Evolutionary conservation across 1,140 invertebrate genomes (phyloP), one percentile per base, ranked within the genome.

Genomic region (Drosophila bocqueti): DNA sequence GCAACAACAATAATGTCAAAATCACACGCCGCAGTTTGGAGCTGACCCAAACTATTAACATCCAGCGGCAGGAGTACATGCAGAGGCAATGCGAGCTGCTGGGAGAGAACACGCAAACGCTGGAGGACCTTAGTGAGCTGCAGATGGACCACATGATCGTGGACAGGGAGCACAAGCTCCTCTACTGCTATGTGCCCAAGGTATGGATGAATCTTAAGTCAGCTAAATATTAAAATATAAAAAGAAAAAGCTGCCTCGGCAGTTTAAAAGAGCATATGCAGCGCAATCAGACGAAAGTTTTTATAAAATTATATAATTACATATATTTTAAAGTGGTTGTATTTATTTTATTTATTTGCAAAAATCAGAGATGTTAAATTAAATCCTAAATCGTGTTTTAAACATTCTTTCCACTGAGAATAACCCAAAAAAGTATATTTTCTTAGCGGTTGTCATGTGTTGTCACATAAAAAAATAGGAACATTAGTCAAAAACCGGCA

Each of bases 161-260:
- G 18, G 96, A 98, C 91, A 96, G 96, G 81, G 94, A 95, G 55
- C 96, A 97, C 82, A 96, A 96, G 85, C 93, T 98, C 4, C 93
- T 98, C 0, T 98, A 98, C 91, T 98, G 98, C 92, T 98, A 98
- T 93, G 97, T 98, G 55, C 97, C 98, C 60, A 98, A 98, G 95
- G 97, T 68, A 65, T 4, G 63, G n/a, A n/a, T 43, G 15, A 40
- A 42, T 42, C 18, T 5, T 21, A n/a, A 24, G 38, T 21, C 15
- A 16, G 57, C 45, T 15, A 15, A 34, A 5, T n/a, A 63, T 4
- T 9, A 13, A 34, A 21, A 1, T 38, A 40, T 26, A n/a, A 11
- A 40, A 68, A 13, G 18, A 18, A 50, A 64, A 26, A 26, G 59
- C 63, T 60, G 45, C 0, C 45, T 59, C 54, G 47, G 38, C 58